Percentiles rank a stretch among this genome's conserved stretches.
Evolutionary conservation across 2,888 invertebrate species (phyloP).

Genomic region (Aleiodes leptofemur): DNA sequence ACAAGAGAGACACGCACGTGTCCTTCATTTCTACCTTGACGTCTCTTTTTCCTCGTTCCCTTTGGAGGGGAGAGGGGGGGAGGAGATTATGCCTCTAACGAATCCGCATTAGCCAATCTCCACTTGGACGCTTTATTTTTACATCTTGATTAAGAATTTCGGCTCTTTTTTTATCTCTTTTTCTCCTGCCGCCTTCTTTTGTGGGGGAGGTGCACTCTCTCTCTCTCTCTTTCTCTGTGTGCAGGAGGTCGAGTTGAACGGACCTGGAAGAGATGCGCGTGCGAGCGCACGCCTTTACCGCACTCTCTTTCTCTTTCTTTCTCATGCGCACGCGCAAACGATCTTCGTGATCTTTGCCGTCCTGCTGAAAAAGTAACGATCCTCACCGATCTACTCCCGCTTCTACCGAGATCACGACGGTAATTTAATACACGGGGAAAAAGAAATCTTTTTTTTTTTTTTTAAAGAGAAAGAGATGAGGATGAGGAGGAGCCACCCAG

Average conservation of each 20-base stretch:
- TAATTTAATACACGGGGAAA: constrained; percentile 62
- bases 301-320: neutral
- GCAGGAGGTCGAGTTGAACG: constrained; percentile 57
- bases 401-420: constrained; percentile 63
- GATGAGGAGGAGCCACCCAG: constrained; percentile 60
- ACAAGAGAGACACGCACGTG: constrained; percentile 5
- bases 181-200: neutral
- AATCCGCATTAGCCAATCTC: constrained; percentile 19
- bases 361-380: constrained; percentile 61
- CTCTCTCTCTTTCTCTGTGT: neutral
- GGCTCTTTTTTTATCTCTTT: neutral
- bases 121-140: constrained; percentile 1
- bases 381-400: constrained; percentile 52
- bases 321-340: constrained; percentile 38
- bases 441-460: constrained; percentile 20
- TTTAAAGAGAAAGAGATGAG: constrained; percentile 15
- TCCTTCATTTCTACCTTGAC: constrained; percentile 25
- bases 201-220: constrained; percentile 18
- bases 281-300: constrained; percentile 36
- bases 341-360: constrained; percentile 49
- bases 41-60: constrained; percentile 18
- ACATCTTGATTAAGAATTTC: neutral
- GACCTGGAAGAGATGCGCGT: constrained; percentile 52
- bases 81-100: neutral
- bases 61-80: neutral